Conservation (phyloP, 2,113 vertebrate genomes). For the Pholis gunnellus region DNA sequence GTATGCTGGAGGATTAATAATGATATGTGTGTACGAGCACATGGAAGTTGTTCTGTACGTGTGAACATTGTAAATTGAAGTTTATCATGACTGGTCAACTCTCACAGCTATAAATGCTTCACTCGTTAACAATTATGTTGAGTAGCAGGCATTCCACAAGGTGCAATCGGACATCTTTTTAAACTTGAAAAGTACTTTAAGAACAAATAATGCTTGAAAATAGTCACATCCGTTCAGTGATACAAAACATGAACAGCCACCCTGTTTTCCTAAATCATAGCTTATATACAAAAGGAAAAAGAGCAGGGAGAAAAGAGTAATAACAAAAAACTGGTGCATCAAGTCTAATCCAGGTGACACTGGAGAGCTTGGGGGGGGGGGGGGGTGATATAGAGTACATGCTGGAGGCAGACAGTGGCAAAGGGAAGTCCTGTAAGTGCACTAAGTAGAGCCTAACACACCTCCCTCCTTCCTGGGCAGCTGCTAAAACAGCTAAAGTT, state of each 20-base stretch:
- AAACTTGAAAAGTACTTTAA: constrained; percentile 19
- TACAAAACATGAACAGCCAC: constrained; percentile 75
- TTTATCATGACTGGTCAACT: constrained; percentile 17
- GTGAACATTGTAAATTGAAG: constrained; percentile 18
- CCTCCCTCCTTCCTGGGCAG: constrained; percentile 74
- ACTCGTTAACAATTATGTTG: constrained; percentile 26
- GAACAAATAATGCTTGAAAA: constrained; percentile 57
- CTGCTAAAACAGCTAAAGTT: constrained; percentile 82
- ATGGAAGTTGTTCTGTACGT: constrained; percentile 33
- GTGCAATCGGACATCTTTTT: constrained; percentile 55
- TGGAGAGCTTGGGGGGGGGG: constrained; percentile 39
- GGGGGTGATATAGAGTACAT: constrained; percentile 63
- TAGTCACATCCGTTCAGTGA: constrained; percentile 55
- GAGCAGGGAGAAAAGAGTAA: constrained; percentile 49
- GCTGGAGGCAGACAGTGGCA: constrained; percentile 68
- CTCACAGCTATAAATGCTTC: constrained; percentile 43
- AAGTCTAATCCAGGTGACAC: constrained; percentile 75
- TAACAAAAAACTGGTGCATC: constrained; percentile 49
- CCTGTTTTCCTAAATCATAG: constrained; percentile 80
- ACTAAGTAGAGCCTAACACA: constrained; percentile 79
- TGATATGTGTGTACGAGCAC: constrained; percentile 1
- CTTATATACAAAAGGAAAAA: constrained; percentile 75
- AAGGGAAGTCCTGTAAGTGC: constrained; percentile 76
- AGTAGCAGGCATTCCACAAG: constrained; percentile 47
- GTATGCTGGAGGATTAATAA: constrained; percentile 43